phyloP scores from a whole-genome alignment of 2,797 vertebrate genomes.

The Chaetophractus vellerosus region DNA sequence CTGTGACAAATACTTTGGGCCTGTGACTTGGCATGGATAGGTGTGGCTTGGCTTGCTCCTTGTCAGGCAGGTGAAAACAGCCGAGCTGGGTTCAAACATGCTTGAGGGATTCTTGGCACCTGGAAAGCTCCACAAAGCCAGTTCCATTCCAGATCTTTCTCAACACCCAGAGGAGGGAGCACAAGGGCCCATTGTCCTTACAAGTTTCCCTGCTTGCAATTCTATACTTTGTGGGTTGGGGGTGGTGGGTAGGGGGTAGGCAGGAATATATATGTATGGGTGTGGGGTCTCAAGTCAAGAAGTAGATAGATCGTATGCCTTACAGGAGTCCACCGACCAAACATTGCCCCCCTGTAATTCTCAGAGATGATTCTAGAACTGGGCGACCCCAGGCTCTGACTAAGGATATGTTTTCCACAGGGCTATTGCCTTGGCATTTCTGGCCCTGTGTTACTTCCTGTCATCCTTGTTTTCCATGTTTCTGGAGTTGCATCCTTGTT shows the following conservation, averaged over 20 bases:
- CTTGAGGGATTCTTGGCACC: neutral
- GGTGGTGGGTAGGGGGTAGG: neutral
- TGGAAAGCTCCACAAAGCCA: conserved; percentile 74
- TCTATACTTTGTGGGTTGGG: neutral
- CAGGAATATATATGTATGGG: neutral
- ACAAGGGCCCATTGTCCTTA: conserved; percentile 4
- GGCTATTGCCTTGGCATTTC: neutral
- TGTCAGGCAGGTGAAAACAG: conserved; percentile 43
- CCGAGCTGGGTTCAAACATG: conserved; percentile 61
- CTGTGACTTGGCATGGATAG: neutral
- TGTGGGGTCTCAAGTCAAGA: neutral
- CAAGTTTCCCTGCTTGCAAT: neutral
- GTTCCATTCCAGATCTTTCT: conserved; percentile 77
- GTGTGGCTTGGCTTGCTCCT: conserved; percentile 61
- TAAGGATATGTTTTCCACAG: neutral
- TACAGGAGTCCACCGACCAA: neutral
- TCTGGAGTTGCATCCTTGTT: neutral
- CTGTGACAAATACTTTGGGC: conserved; percentile 62
- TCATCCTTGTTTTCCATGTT: conserved; percentile 28
- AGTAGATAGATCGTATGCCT: neutral
- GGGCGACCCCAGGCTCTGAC: rapidly evolving
- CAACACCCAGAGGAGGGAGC: conserved; percentile 68
- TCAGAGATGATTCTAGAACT: neutral
- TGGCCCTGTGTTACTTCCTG: neutral
- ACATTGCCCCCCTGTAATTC: neutral